These are phyloP conservation scores for Cabera pusaria DNA, from an alignment of 2,888 invertebrate species.

Conservation along the genomic window DNA sequence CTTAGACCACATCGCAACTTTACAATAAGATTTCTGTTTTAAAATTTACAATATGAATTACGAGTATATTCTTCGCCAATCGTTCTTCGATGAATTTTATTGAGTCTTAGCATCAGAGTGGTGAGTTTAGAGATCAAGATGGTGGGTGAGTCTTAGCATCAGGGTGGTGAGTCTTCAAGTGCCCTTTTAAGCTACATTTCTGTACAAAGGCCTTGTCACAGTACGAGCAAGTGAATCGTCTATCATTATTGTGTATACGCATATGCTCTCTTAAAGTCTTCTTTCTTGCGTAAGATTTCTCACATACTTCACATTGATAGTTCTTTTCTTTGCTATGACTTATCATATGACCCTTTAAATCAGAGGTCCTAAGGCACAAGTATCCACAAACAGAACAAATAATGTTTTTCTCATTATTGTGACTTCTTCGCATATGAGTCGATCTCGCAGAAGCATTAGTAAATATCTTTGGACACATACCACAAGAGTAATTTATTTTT, in stretches of 20 bases:
- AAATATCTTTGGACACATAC: constrained; percentile 62
- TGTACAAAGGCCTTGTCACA: constrained; percentile 58
- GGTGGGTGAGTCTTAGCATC: too few relatives aligned
- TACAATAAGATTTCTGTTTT: too few relatives aligned
- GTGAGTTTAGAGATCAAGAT: too few relatives aligned
- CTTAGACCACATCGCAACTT: too few relatives aligned
- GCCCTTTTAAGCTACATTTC: constrained; percentile 44
- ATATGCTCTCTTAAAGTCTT: constrained; percentile 41
- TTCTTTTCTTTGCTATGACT: constrained; percentile 9
- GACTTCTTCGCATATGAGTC: constrained; percentile 44
- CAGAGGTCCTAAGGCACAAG: background rate
- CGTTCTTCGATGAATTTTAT: too few relatives aligned
- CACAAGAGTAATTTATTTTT: constrained; percentile 63
- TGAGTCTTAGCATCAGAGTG: too few relatives aligned
- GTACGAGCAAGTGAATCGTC: constrained; percentile 36
- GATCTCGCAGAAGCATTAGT: constrained; percentile 50
- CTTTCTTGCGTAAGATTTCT: constrained; percentile 46
- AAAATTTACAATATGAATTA: too few relatives aligned
- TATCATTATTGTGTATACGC: constrained; percentile 23
- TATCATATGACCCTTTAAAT: constrained; percentile 12
- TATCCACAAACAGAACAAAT: constrained; percentile 9
- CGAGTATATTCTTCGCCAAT: too few relatives aligned
- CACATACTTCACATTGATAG: constrained; percentile 10
- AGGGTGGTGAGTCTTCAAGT: constrained; percentile 32
- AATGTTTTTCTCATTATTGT: constrained; percentile 3